phyloP scores from a whole-genome alignment of 1,140 invertebrate genomes.

The Chrysomallon squamiferum region DNA sequence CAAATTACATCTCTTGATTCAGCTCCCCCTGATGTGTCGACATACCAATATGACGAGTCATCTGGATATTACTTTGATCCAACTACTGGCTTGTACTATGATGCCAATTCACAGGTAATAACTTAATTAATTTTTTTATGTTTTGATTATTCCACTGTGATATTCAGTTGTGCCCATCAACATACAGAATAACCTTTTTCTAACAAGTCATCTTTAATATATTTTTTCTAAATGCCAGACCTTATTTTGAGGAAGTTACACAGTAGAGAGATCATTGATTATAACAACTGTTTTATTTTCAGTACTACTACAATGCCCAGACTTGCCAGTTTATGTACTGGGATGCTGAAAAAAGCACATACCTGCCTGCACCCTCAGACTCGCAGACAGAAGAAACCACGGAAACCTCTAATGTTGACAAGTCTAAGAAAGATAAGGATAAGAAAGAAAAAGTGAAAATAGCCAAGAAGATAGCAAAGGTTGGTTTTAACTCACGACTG shows the following conservation, averaged over 20 bases:
- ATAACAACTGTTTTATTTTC: too few species aligned
- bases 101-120: slow-evolving; percentile 84
- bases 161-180: neutral
- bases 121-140: too few species aligned
- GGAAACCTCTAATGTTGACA: slow-evolving; percentile 12
- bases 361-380: slow-evolving; percentile 50
- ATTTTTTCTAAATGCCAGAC: neutral
- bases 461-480: slow-evolving; percentile 97
- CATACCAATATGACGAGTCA: slow-evolving; percentile 92
- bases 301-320: slow-evolving; percentile 78
- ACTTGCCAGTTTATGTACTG: slow-evolving; percentile 94
- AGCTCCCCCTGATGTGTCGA: slow-evolving; percentile 87
- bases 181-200: neutral
- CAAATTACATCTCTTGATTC: too few species aligned
- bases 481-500: too few species aligned
- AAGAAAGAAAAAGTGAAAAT: slow-evolving; percentile 93
- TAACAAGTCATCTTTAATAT: neutral
- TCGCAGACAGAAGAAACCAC: neutral
- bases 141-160: too few species aligned
- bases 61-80: slow-evolving; percentile 98
- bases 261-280: too few species aligned
- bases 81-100: slow-evolving; percentile 91
- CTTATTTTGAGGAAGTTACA: too few species aligned
- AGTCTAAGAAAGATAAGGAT: slow-evolving; percentile 53
- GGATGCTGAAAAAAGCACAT: slow-evolving; percentile 70